Conservation (phyloP, 2,113 vertebrate genomes). For the Zosterops japonicus region DNA sequence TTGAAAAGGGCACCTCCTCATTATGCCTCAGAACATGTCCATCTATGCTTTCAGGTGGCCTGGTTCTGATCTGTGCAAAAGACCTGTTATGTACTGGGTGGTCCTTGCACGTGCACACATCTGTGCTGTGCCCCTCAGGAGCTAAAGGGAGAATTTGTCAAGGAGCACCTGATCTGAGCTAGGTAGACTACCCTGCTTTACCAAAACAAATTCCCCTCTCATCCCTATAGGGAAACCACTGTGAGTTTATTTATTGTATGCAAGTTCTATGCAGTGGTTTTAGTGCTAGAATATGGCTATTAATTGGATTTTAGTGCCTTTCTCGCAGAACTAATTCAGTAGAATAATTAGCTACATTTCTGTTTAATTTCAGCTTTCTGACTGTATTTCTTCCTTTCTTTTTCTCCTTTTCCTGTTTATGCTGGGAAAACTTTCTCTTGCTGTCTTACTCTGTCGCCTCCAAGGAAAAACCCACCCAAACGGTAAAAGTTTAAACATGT, state of each 20-base stretch:
- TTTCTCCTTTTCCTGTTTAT: conserved; percentile 45
- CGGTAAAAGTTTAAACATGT: conserved; percentile 70
- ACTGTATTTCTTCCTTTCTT: conserved; percentile 50
- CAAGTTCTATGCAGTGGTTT: neutral
- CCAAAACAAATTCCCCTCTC: neutral
- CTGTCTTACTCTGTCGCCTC: conserved; percentile 62
- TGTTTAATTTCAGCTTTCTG: neutral
- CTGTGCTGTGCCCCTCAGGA: neutral
- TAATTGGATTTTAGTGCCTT: neutral
- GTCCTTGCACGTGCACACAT: neutral
- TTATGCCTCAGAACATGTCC: fast-evolving
- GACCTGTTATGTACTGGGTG: neutral
- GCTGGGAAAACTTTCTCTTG: conserved; percentile 67
- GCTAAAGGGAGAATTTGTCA: neutral
- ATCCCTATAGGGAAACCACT: neutral
- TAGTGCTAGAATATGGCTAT: neutral
- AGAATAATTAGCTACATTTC: neutral
- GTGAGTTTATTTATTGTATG: neutral
- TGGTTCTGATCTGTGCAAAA: neutral
- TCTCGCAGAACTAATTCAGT: neutral
- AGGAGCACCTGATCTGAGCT: neutral
- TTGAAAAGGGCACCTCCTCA: fast-evolving
- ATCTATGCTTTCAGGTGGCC: neutral
- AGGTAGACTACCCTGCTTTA: neutral
- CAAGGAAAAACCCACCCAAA: conserved; percentile 82